Conservation (phyloP, 2,797 vertebrate species). For the Anomalospiza imberbis region DNA sequence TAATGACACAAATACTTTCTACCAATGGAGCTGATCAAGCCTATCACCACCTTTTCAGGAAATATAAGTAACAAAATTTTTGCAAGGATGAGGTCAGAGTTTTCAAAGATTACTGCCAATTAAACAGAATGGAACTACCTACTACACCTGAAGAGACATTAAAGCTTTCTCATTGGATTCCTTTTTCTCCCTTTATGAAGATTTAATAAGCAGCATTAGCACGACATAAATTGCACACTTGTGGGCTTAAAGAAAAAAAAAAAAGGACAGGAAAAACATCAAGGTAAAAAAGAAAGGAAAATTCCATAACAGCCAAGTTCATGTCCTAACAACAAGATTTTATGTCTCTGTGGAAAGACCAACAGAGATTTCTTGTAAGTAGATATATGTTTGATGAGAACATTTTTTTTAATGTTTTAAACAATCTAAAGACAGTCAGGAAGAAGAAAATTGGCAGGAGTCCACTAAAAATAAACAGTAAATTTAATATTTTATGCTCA, state of each 20-base stretch:
- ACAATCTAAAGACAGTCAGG: slow-evolving; percentile 29
- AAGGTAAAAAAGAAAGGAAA: slow-evolving; percentile 15
- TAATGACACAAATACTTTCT: neutral
- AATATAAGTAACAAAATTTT: neutral
- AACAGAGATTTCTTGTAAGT: slow-evolving; percentile 50
- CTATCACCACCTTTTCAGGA: neutral
- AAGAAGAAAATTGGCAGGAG: slow-evolving; percentile 41
- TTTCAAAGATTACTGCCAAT: neutral
- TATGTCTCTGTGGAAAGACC: slow-evolving; percentile 38
- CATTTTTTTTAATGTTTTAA: slow-evolving; percentile 47
- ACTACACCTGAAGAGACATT: neutral
- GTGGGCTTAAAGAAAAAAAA: neutral
- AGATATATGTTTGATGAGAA: slow-evolving; percentile 44
- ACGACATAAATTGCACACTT: neutral
- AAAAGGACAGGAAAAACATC: neutral
- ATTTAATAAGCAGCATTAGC: neutral
- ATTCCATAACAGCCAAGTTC: slow-evolving; percentile 41
- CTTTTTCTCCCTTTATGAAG: neutral
- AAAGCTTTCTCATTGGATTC: neutral
- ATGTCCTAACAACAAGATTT: slow-evolving; percentile 43
- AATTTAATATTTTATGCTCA: slow-evolving; percentile 55
- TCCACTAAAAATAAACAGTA: slow-evolving; percentile 63
- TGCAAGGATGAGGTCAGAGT: neutral
- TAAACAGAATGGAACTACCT: neutral
- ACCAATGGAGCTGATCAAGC: neutral